Base-by-base conservation (phyloP, 2,888 invertebrate species). In the Apamea epomidion region DNA sequence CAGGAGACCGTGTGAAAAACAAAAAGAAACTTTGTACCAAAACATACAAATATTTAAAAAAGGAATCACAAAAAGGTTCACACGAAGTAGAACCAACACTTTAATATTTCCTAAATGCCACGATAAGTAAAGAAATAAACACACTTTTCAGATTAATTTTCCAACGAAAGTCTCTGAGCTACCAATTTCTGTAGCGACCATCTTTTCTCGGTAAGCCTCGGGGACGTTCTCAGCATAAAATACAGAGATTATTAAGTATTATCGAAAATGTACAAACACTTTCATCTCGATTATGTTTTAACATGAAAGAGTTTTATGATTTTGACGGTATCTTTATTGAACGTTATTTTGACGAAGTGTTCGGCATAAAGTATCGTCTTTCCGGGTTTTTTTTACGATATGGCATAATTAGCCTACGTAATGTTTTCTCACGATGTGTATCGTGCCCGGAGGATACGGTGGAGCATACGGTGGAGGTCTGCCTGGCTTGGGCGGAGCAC, bases 161-260 rank as follows among this genome's bases (percentile, higher is more conserved):
- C 67, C 25, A 65, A 42, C 51, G 64, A 78, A 69, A 64, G 58
- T 54, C 67, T 80, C 72, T 69, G 21, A 67, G 58, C 21, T 64
- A 62, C 25, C 60, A n/a, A 65, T 86, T 80, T 81, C 69, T 80
- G 45, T 58, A 69, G 71, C 79, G n/a, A 82, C 83, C 74, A 82
- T 77, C 51, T 80, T 87, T 83, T 37, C 42, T 74, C 58, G 69
- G 62, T 74, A 80, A 85, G 76, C 81, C 74, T 58, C 60, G 65
- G 58, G 74, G 60, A 74, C 83, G 70, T 70, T 83, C 54, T 74
- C 65, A 81, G 84, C 86, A 85, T 88, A 88, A 89, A 89, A 89
- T 81, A 70, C 3, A 25, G 10, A 81, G 86, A 84, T 89, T 84
- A 89, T 83, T 82, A 82, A 73, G 85, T 85, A 83, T 81, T 85